Conservation (phyloP, 2,888 invertebrate species). For the Lasioglossum oenotherae region DNA sequence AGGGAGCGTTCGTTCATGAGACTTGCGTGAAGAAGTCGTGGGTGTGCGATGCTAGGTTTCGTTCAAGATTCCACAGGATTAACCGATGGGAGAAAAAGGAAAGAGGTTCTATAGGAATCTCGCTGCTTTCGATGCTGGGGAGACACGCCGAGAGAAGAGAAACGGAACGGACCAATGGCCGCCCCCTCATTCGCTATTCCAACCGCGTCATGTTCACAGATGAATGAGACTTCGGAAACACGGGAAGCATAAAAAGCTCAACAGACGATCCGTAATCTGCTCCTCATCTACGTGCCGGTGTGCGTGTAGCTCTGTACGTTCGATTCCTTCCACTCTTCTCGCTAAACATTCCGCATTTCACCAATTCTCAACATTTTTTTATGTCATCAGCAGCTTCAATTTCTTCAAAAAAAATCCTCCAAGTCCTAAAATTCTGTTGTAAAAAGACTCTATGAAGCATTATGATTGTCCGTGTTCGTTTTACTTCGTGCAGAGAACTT, state of each 20-base stretch:
- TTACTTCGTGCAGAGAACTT: not conserved
- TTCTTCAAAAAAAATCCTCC: accelerated
- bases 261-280: slow-evolving; percentile 67
- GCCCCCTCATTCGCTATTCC: slow-evolving; percentile 71
- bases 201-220: slow-evolving; percentile 74
- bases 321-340: slow-evolving; percentile 12
- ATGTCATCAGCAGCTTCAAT: not conserved
- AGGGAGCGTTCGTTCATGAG: not conserved
- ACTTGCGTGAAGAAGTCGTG: not conserved
- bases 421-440: not conserved
- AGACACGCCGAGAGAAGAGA: slow-evolving; percentile 38
- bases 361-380: not conserved
- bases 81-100: slow-evolving; percentile 32
- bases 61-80: slow-evolving; percentile 23
- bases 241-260: slow-evolving; percentile 75
- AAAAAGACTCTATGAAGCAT: too few relatives aligned
- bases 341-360: not conserved
- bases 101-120: slow-evolving; percentile 32
- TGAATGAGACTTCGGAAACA: slow-evolving; percentile 78
- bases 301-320: slow-evolving; percentile 11
- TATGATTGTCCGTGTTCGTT: not conserved
- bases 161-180: slow-evolving; percentile 53
- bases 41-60: not conserved
- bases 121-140: slow-evolving; percentile 38
- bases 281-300: slow-evolving; percentile 60